Evolutionary conservation across 2,888 invertebrate species (phyloP).

Genomic region (Abrostola tripartita): DNA sequence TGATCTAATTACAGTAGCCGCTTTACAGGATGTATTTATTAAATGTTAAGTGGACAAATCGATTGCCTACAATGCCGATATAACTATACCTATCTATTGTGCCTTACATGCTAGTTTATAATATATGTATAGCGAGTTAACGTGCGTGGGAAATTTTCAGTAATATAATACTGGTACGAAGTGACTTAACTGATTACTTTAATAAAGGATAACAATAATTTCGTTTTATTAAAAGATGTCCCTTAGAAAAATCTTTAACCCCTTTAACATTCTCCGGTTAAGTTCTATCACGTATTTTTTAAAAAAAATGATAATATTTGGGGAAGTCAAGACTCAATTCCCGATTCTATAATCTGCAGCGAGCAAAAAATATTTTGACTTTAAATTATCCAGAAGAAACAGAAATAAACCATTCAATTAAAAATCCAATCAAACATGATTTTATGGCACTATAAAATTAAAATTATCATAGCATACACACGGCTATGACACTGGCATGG

Average conservation of each 20-base stretch:
- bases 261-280: too few relatives aligned
- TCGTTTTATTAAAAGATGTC: too few relatives aligned
- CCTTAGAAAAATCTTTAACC: too few relatives aligned
- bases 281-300: too few relatives aligned
- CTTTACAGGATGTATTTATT: slow-evolving; percentile 49
- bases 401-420: slow-evolving; percentile 16
- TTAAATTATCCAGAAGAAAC: neutral
- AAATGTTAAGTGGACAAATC: slow-evolving; percentile 58
- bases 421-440: slow-evolving; percentile 16
- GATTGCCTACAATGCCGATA: slow-evolving; percentile 41
- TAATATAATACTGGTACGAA: too few relatives aligned
- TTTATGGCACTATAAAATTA: slow-evolving; percentile 18
- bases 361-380: neutral
- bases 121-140: too few relatives aligned
- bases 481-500: slow-evolving; percentile 2
- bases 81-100: slow-evolving; percentile 17
- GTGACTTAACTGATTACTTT: too few relatives aligned
- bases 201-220: too few relatives aligned
- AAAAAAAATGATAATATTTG: too few relatives aligned
- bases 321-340: too few relatives aligned
- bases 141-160: too few relatives aligned
- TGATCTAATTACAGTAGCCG: slow-evolving; percentile 7
- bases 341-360: neutral
- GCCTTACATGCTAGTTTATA: neutral
- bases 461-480: neutral